Evolutionary conservation across 1,140 invertebrate species (phyloP), one percentile per base, ranked within the genome.

Genomic region (Zaprionus tsacasi): DNA sequence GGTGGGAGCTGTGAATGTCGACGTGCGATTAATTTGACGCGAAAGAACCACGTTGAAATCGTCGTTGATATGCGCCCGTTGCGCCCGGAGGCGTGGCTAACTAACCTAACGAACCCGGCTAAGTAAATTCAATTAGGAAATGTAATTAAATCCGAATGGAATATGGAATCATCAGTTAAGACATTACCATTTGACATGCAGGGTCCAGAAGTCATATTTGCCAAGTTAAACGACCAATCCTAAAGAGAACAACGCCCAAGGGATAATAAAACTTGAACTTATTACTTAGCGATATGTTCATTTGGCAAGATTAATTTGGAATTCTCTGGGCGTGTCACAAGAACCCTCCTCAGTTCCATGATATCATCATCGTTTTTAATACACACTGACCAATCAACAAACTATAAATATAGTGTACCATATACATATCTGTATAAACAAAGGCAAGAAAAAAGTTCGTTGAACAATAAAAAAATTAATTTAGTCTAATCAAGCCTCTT

Each of bases 11-110:
- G 67, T 35, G 50, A 79, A 79, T 79, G 71, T 73, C 55, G 25
- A 13, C 55, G 48, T 70, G 61, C 79, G 64, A 80, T 82, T 88
- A 79, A 86, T 87, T 88, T 56, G 56, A 58, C 54, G 70, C 63
- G 15, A 8, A 8, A 13, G 21, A 50, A 45, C 17, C 11, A 57
- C 12, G 13, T 12, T 27, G 21, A 48, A 30, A 30, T 3, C 17
- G 45, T 12, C 45, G 45, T 12, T 50, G 17, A 25, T 12, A 25
- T 12, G n/a, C n/a, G n/a, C n/a, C n/a, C n/a, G 17, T 25, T 21
- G 13, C 35, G n/a, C 40, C 10, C 2, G 30, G 38, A 48, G 40
- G 65, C 55, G 55, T 40, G 50, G 40, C 35, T 43, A 55, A 35
- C 36, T 43, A 56, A 55, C 52, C 27, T 33, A 54, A 36, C 35